Percentiles rank a stretch among this genome's conserved stretches.
phyloP scores from a whole-genome alignment of 2,113 vertebrate genomes.

The Pagrus major region DNA sequence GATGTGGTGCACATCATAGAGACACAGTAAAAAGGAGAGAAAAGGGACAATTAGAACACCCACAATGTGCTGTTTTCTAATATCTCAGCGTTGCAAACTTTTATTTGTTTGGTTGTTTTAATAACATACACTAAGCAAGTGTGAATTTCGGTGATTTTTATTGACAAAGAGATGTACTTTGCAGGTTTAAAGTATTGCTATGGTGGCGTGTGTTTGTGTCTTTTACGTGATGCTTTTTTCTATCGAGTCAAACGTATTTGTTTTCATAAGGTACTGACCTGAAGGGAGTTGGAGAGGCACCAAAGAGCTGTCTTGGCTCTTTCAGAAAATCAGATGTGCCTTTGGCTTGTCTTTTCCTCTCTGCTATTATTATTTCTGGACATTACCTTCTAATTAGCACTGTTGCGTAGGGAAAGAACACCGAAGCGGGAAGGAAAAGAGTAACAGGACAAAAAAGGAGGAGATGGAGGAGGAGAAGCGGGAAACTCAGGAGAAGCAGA shows the following conservation, averaged over 20 bases:
- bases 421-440: neutral
- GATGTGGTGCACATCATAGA: constrained; percentile 20
- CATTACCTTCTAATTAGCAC: constrained; percentile 20
- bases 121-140: neutral
- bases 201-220: neutral
- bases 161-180: neutral
- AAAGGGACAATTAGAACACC: constrained; percentile 8
- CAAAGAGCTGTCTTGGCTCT: constrained; percentile 9
- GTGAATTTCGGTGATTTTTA: neutral
- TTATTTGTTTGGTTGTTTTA: neutral
- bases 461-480: neutral
- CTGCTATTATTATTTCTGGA: constrained; percentile 7
- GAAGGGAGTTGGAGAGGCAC: constrained; percentile 6
- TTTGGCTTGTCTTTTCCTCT: neutral
- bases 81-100: neutral
- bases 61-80: neutral
- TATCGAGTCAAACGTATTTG: neutral
- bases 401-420: neutral
- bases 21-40: neutral
- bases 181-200: constrained; percentile 3
- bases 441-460: neutral
- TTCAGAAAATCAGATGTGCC: neutral
- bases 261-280: neutral
- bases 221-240: constrained; percentile 1
- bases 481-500: constrained; percentile 2